Evolutionary conservation across 64 coral and sea anemone genomes (phyloP), one percentile per base, ranked within the genome.

Genomic region (Platygyra sinensis): DNA sequence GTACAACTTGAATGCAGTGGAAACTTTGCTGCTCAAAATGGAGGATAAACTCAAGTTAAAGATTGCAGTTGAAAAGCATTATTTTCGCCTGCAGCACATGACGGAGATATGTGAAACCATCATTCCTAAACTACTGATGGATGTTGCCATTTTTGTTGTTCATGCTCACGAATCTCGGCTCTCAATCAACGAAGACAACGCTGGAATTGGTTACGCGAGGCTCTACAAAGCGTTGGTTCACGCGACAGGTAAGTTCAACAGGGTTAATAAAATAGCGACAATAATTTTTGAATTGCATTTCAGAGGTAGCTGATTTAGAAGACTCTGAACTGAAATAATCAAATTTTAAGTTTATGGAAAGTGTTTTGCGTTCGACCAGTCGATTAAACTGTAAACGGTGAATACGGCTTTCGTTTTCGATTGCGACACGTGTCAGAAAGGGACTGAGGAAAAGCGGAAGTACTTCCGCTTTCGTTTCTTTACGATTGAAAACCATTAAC

Each of bases 131-230:
- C 81, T 72, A 67, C 28, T 71, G 19, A 85, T 85, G 81, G 90
- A 93, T 73, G 79, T 88, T 20, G 94, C 94, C 18, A 79, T 96
- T 50, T 96, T 96, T 89, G 94, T 89, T 27, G 94, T 96, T 18
- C 90, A 96, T 86, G 94, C 90, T 22, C 80, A 96, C 30, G 94
- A 96, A 77, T 96, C 90, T 8, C 72, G 90, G 20, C 65, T 96
- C 5, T 96, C 86, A 11, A 50, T 96, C 8, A 96, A 96, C 80
- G 90, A 93, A 74, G 72, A 78, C 10, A 92, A 84, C 7, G 86
- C 86, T 86, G 94, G 90, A 12, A 93, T 93, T 79, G 94, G 94
- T 28, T 96, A 96, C 19, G 80, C 90, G 8, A 93, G 75, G 79
- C 32, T 96, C n/a, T 96, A 96, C 69, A 87, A 86, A 52, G 38